Evolutionary conservation across 2,888 invertebrate genomes (phyloP).

Genomic region (Nematopogon swammerdamellus): DNA sequence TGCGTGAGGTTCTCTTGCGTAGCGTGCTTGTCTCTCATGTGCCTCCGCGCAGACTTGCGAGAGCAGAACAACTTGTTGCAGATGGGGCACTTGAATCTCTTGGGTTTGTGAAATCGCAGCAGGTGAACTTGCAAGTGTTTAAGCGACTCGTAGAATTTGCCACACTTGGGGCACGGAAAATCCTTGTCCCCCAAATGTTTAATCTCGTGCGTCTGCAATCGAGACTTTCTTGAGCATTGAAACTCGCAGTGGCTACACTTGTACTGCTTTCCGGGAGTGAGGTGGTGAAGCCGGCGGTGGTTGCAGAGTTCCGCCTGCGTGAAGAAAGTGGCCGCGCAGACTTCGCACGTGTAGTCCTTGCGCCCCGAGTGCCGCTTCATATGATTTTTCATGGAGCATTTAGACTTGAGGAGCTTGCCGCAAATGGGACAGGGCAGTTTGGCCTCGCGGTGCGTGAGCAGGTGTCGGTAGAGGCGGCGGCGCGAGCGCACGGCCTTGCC

Average conservation of each 20-base stretch:
- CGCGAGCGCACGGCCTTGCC: conserved; percentile 31
- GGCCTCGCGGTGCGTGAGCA: conserved; percentile 19
- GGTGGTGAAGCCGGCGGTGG: not conserved
- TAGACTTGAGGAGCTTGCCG: conserved; percentile 19
- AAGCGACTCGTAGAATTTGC: not conserved
- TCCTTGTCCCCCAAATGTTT: not conserved
- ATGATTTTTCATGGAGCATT: not conserved
- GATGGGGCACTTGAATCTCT: not conserved
- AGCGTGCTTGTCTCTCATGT: not conserved
- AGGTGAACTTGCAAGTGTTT: not conserved
- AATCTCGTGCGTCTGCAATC: not conserved
- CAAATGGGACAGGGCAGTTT: conserved; percentile 23
- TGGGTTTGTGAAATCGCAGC: not conserved
- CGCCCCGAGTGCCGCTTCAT: conserved; percentile 1
- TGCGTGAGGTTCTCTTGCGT: not conserved
- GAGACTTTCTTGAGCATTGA: not conserved
- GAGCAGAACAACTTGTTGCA: not conserved
- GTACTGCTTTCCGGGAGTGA: not conserved
- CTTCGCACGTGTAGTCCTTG: conserved; percentile 1
- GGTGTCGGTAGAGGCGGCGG: conserved; percentile 23
- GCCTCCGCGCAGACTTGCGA: not conserved
- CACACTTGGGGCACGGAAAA: not conserved
- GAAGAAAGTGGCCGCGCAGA: conserved; percentile 2
- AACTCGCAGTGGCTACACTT: not conserved
- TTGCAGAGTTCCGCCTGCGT: conserved; percentile 1